Evolutionary conservation across 1,140 invertebrate genomes (phyloP), one percentile per base, ranked within the genome.

Genomic region (Magallana angulata): DNA sequence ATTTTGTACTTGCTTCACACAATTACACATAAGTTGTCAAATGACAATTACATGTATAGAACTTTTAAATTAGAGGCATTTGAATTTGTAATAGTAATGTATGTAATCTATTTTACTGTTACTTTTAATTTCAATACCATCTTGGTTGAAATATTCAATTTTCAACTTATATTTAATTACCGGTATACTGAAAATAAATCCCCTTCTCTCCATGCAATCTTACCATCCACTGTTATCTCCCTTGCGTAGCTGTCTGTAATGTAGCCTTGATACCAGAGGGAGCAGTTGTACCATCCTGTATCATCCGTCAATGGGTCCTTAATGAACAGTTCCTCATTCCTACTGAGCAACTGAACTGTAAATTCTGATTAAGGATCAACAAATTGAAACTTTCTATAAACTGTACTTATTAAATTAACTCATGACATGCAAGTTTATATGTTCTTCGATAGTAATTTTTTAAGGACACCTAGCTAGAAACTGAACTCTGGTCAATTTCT

Each of bases 151-250:
- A 48, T 48, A 48, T 48, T 48, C 36, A 48, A 48, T 48, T 48
- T 36, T 48, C 36, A 48, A 48, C 36, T 5, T 5, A 48, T 48
- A 4, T 48, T 48, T 48, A 48, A 4, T 48, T 48, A 24, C 24
- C 24, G 24, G 24, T 24, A 48, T 2, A 48, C 36, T 48, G 36
- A 48, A 48, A 48, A 48, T 48, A 48, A 48, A 48, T 48, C 36
- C 36, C 36, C 36, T 48, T 48, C 36, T 48, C 36, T 48, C 36
- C 60, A 16, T 64, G 24, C 36, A 30, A 24, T 76, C 24, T 76
- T 76, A 76, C 68, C 68, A 76, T 76, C 68, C 24, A 76, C 68
- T 30, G 68, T 76, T 11, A 76, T 76, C 24, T 76, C 68, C 68
- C 8, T 76, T 36, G 68, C 68, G 12, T 30, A 76, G 12, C 68